Evolutionary conservation across 2,113 vertebrate species (phyloP).

Genomic region (Oncorhynchus keta): DNA sequence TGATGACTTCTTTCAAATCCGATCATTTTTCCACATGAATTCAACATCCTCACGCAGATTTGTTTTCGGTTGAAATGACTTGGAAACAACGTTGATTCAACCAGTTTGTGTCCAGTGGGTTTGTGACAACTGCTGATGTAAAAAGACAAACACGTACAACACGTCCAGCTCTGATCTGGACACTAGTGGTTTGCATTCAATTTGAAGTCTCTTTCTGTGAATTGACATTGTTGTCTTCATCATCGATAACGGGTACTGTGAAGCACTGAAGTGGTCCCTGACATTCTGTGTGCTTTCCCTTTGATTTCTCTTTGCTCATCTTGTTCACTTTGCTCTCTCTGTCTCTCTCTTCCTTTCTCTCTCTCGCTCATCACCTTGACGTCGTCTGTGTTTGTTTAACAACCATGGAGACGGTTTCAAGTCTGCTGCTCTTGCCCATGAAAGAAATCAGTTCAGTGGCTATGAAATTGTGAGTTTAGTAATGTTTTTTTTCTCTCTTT

Average conservation of each 20-base stretch:
- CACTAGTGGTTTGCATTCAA: background rate
- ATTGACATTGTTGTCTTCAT: background rate
- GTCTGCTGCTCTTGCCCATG: constrained; percentile 22
- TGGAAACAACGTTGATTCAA: too few species aligned
- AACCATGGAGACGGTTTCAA: constrained; percentile 25
- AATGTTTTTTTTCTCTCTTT: background rate
- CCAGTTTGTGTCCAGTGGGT: too few species aligned
- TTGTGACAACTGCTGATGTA: too few species aligned
- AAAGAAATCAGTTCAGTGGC: constrained; percentile 11
- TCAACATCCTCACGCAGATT: too few species aligned
- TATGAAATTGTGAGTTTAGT: constrained; percentile 29
- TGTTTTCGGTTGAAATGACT: too few species aligned
- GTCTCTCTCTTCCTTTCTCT: background rate
- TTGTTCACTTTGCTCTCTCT: background rate
- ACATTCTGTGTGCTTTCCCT: constrained; percentile 11
- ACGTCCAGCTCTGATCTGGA: background rate
- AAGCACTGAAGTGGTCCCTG: constrained; percentile 18
- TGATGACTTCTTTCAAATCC: too few species aligned
- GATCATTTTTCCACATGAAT: too few species aligned
- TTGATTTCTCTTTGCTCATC: constrained; percentile 24
- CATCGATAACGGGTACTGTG: constrained; percentile 22
- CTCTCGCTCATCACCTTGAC: constrained; percentile 40
- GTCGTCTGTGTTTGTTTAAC: constrained; percentile 47
- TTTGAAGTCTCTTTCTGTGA: background rate
- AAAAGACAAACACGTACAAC: too few species aligned